A percentile compares a stretch with the other conserved stretches of the same genome.
Evolutionary conservation across 2,888 invertebrate species (phyloP).

Genomic region (Piscicola geometra): DNA sequence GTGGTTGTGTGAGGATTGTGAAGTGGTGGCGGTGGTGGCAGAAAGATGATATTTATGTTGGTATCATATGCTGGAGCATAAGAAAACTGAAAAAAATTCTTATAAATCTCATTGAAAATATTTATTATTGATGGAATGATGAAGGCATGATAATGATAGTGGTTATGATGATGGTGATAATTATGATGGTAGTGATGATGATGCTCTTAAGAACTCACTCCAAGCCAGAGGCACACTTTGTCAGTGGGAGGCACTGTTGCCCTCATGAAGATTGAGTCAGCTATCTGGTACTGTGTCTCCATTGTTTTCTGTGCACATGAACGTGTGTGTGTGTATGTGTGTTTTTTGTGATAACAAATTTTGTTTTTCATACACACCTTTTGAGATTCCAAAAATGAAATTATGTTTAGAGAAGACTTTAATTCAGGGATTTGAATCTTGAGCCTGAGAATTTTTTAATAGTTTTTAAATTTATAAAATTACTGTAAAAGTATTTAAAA

Average conservation of each 20-base stretch:
- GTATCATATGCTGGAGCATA: too few species aligned
- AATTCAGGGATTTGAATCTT: slow-evolving; percentile 91
- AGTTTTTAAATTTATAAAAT: not conserved
- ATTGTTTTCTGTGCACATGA: slow-evolving; percentile 60
- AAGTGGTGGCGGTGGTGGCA: too few species aligned
- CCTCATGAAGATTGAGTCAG: slow-evolving; percentile 82
- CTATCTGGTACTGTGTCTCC: slow-evolving; percentile 83
- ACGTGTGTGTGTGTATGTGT: not conserved
- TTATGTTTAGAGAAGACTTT: slow-evolving; percentile 82
- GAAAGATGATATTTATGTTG: too few species aligned
- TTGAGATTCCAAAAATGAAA: slow-evolving; percentile 77
- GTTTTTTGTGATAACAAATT: not conserved
- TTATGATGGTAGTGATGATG: too few species aligned
- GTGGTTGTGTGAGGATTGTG: too few species aligned
- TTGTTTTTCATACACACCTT: slow-evolving; percentile 58
- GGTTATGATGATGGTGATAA: too few species aligned
- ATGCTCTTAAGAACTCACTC: slow-evolving; percentile 58
- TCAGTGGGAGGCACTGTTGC: slow-evolving; percentile 83
- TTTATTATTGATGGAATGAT: too few species aligned
- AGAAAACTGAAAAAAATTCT: too few species aligned
- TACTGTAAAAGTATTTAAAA: not conserved
- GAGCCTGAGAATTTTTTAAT: slow-evolving; percentile 58
- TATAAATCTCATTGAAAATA: too few species aligned
- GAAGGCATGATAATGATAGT: too few species aligned
- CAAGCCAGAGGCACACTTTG: slow-evolving; percentile 70